phyloP scores from a whole-genome alignment of 2,113 vertebrate species.

The Eonycteris spelaea region DNA sequence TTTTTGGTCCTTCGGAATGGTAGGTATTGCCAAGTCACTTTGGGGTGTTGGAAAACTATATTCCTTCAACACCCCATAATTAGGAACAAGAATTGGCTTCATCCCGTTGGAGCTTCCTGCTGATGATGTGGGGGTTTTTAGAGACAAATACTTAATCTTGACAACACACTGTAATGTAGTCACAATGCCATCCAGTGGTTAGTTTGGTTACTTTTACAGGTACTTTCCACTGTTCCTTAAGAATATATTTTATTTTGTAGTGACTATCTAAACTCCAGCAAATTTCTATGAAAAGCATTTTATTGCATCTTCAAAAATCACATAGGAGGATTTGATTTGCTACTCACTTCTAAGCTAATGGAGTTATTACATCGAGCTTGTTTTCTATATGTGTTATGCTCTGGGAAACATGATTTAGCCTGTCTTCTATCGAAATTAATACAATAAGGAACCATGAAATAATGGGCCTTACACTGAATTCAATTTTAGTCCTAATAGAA shows the following conservation, averaged over 20 bases:
- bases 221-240: not conserved
- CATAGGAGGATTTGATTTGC: constrained; percentile 66
- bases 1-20: not conserved
- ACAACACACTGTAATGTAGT: not conserved
- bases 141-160: constrained; percentile 21
- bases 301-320: constrained; percentile 52
- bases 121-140: constrained; percentile 19
- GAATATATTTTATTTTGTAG: not conserved
- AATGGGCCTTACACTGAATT: constrained; percentile 73
- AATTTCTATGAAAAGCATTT: constrained; percentile 51
- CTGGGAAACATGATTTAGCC: constrained; percentile 71
- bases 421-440: constrained; percentile 72
- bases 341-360: constrained; percentile 68
- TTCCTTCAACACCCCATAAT: constrained; percentile 24
- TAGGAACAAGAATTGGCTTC: not conserved
- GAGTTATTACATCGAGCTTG: constrained; percentile 72
- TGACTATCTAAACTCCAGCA: not conserved
- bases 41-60: not conserved
- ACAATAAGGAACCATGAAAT: constrained; percentile 76
- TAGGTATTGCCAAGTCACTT: not conserved
- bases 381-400: constrained; percentile 71
- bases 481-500: constrained; percentile 76
- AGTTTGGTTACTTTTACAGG: not conserved
- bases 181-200: constrained; percentile 51
- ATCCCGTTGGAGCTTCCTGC: not conserved